A percentile compares a stretch with the other conserved stretches of the same genome.
Conservation (phyloP, 2,113 vertebrate genomes). For the Caloenas nicobarica region DNA sequence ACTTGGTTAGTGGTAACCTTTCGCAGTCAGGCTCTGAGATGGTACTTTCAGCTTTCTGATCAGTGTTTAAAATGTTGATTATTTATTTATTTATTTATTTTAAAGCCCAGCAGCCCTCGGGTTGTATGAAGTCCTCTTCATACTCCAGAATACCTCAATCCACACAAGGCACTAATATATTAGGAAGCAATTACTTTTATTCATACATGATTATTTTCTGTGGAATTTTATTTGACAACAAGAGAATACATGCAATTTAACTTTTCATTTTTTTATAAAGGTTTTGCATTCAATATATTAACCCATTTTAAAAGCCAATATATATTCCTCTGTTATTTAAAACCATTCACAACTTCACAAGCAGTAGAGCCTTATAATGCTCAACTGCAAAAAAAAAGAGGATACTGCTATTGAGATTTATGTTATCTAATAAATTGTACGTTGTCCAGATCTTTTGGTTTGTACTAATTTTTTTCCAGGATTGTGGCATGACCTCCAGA, state of each 20-base stretch:
- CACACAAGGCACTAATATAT: neutral
- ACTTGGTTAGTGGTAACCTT: neutral
- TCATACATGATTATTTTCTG: neutral
- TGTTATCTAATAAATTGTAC: neutral
- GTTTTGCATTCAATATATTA: neutral
- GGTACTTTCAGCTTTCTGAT: neutral
- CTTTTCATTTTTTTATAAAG: neutral
- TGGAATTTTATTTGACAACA: neutral
- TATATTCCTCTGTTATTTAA: neutral
- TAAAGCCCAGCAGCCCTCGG: neutral
- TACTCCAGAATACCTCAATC: neutral
- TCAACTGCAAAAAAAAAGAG: neutral
- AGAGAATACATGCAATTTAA: neutral
- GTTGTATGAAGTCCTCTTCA: neutral
- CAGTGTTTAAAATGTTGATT: neutral
- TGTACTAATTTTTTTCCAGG: neutral
- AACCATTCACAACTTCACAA: neutral
- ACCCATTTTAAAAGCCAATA: neutral
- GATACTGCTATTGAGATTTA: neutral
- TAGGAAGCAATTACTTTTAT: neutral
- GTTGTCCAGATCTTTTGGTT: neutral
- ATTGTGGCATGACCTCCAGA: neutral
- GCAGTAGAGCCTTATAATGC: neutral
- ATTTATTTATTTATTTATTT: neutral
- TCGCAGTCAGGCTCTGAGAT: neutral